Evolutionary conservation across 2,888 invertebrate species (phyloP).

Genomic region (Drosophila basisetae): DNA sequence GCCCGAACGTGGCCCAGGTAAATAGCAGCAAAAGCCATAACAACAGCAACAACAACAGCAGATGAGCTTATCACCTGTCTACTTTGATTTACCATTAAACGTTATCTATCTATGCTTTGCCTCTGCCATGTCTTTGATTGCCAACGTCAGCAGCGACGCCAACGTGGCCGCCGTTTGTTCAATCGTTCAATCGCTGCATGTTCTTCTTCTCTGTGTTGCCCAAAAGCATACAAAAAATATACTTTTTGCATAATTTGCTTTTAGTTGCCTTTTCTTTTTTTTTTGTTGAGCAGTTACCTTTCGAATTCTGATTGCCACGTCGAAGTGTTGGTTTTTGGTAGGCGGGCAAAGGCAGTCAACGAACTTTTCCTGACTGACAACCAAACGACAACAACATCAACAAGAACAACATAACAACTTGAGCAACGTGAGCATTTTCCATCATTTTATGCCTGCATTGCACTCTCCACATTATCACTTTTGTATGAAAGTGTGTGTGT

Average conservation of each 20-base stretch:
- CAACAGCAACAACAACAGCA: slow-evolving; percentile 7
- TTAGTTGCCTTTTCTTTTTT: not conserved
- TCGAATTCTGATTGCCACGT: slow-evolving; percentile 58
- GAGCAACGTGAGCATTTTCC: slow-evolving; percentile 40
- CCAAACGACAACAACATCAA: slow-evolving; percentile 3
- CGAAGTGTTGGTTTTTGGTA: slow-evolving; percentile 19
- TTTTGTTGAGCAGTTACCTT: slow-evolving; percentile 30
- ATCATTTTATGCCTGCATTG: slow-evolving; percentile 43
- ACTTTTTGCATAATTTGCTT: slow-evolving; percentile 41
- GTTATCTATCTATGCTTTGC: slow-evolving; percentile 62
- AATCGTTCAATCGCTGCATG: slow-evolving; percentile 53
- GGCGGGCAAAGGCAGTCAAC: slow-evolving; percentile 41
- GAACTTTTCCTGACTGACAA: slow-evolving; percentile 38
- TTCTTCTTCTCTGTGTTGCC: not conserved
- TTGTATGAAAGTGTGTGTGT: slow-evolving; percentile 4
- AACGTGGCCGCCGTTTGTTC: slow-evolving; percentile 61
- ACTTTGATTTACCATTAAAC: slow-evolving; percentile 48
- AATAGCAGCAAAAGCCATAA: slow-evolving; percentile 40
- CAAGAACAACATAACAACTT: slow-evolving; percentile 9
- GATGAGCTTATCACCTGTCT: slow-evolving; percentile 51
- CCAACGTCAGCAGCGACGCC: slow-evolving; percentile 71
- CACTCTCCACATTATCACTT: slow-evolving; percentile 16
- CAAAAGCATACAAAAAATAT: slow-evolving; percentile 27
- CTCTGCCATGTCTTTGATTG: slow-evolving; percentile 29
- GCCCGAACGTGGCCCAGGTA: slow-evolving; percentile 86